Evolutionary conservation across 2,888 invertebrate species (phyloP).

Genomic region (Diaperis boleti): DNA sequence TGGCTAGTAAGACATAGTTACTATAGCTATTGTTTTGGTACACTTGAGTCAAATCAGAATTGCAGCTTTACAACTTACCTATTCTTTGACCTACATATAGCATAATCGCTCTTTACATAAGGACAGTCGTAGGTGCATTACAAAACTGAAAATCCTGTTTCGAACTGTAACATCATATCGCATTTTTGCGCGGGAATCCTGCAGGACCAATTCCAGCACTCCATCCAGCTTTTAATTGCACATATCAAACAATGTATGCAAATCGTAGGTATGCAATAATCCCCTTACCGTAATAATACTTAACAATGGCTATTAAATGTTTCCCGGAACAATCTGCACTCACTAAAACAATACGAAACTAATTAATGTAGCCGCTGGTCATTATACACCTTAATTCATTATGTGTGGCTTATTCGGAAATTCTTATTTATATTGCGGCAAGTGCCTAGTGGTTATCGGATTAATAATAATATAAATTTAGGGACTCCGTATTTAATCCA

Average conservation of each 20-base stretch:
- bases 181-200: slow-evolving; percentile 6
- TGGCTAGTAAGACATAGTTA: too few species aligned
- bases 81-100: too few species aligned
- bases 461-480: slow-evolving; percentile 42
- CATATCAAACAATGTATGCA: slow-evolving; percentile 40
- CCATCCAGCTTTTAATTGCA: slow-evolving; percentile 30
- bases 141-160: background rate
- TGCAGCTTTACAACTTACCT: too few species aligned
- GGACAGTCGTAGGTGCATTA: background rate
- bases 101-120: too few species aligned
- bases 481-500: slow-evolving; percentile 20
- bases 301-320: slow-evolving; percentile 40
- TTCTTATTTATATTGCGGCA: slow-evolving; percentile 39
- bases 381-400: slow-evolving; percentile 50
- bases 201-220: slow-evolving; percentile 15
- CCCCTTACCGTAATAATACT: slow-evolving; percentile 41
- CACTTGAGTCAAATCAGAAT: too few species aligned
- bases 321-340: slow-evolving; percentile 38
- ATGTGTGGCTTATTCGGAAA: slow-evolving; percentile 31
- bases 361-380: slow-evolving; percentile 46
- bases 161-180: too few species aligned
- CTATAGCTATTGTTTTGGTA: too few species aligned
- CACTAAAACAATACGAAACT: slow-evolving; percentile 45
- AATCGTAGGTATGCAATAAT: slow-evolving; percentile 40
- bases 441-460: slow-evolving; percentile 27